Evolutionary conservation across 2,113 vertebrate genomes (phyloP).

Genomic region (Mormyrus iriodes): DNA sequence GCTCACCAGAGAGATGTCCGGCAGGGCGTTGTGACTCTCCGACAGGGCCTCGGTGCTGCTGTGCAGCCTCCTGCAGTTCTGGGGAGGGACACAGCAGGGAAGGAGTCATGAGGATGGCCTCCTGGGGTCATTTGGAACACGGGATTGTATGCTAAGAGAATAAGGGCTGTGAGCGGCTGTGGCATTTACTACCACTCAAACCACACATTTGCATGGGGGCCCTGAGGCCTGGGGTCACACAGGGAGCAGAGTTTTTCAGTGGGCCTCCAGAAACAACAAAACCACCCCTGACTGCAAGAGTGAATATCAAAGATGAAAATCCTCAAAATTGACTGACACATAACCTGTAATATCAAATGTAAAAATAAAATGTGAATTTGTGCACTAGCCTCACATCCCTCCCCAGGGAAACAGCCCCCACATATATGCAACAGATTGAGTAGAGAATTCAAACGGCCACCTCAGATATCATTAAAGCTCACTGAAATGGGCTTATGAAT

Average conservation of each 20-base stretch:
- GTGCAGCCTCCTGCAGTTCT: slow-evolving; percentile 30
- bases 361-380: not conserved
- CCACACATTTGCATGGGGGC: not conserved
- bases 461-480: slow-evolving; percentile 4
- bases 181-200: not conserved
- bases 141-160: not conserved
- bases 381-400: not conserved
- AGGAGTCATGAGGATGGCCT: not conserved
- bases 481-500: slow-evolving; percentile 30
- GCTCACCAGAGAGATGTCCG: slow-evolving; percentile 73
- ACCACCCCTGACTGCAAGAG: not conserved
- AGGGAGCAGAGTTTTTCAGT: too few species aligned
- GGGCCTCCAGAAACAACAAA: not conserved
- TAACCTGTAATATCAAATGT: not conserved
- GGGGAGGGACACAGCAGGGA: slow-evolving; percentile 23
- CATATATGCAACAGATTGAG: slow-evolving; percentile 2
- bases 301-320: not conserved
- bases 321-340: not conserved
- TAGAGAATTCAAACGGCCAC: not conserved
- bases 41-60: slow-evolving; percentile 29
- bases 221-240: not conserved
- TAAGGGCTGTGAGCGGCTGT: too few species aligned
- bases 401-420: not conserved
- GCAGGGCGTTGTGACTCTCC: slow-evolving; percentile 28
- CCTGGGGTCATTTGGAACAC: not conserved